Evolutionary conservation across 1,140 invertebrate species (phyloP).

Genomic region (Wiebesia pumilae): DNA sequence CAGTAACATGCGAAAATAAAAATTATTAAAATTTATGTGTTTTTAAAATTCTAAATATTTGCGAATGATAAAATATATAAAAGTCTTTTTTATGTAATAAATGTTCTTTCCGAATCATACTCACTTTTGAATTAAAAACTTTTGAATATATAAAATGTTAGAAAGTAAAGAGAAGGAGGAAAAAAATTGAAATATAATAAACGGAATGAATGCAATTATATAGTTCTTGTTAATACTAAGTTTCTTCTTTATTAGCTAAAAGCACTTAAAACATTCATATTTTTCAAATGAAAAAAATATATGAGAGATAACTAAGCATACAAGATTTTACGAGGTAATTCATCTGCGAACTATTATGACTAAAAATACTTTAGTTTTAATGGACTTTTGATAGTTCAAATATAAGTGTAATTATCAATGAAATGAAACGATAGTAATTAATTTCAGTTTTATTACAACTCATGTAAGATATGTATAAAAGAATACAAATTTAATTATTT

Average conservation of each 20-base stretch:
- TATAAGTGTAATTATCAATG: slow-evolving; percentile 8
- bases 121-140: not conserved
- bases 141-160: not conserved
- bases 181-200: not conserved
- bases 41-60: not conserved
- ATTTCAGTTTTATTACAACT: not conserved
- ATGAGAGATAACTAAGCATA: not conserved
- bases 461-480: not conserved
- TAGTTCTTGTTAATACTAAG: not conserved
- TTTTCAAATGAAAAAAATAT: not conserved
- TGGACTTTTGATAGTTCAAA: not conserved
- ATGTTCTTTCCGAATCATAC: not conserved
- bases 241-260: not conserved
- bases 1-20: not conserved
- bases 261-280: not conserved
- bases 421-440: not conserved
- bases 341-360: not conserved
- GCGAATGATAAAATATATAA: not conserved
- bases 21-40: not conserved
- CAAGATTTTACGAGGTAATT: not conserved
- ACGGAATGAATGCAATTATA: not conserved
- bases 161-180: not conserved
- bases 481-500: not conserved
- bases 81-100: not conserved
- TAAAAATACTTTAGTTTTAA: slow-evolving; percentile 3